These are phyloP conservation scores for Sepiola atlantica DNA, from an alignment of 2,888 invertebrate species.

Conservation along the genomic window DNA sequence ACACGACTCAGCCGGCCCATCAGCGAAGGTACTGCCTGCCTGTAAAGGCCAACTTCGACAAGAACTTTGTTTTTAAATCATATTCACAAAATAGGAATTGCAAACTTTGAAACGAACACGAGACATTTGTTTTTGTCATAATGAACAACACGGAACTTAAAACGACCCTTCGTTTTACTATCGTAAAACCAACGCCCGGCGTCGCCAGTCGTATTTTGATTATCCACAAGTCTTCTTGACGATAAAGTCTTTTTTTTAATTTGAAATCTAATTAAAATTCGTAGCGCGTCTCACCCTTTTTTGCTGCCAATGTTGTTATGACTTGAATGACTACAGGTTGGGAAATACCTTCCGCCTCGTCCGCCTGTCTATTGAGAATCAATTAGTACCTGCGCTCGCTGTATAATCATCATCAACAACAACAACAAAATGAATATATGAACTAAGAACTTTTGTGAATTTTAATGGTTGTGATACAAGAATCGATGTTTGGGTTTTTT, in stretches of 20 bases:
- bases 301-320: background rate
- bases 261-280: background rate
- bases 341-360: background rate
- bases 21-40: slow-evolving; percentile 1
- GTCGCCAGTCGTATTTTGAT: background rate
- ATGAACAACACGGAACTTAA: background rate
- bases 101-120: too few relatives aligned
- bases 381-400: background rate
- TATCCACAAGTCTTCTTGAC: background rate
- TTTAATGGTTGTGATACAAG: background rate
- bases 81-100: too few relatives aligned
- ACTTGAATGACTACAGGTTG: background rate
- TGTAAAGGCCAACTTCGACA: background rate
- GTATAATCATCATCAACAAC: too few relatives aligned
- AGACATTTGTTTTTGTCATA: background rate
- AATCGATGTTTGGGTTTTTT: background rate
- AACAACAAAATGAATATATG: background rate
- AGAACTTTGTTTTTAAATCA: background rate
- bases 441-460: background rate
- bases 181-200: background rate
- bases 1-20: background rate
- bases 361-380: background rate
- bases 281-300: background rate
- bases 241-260: background rate
- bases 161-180: background rate